These are phyloP conservation scores for Psilanteris sp. DNA, from an alignment of 1,140 invertebrate species.

Conservation along the genomic window DNA sequence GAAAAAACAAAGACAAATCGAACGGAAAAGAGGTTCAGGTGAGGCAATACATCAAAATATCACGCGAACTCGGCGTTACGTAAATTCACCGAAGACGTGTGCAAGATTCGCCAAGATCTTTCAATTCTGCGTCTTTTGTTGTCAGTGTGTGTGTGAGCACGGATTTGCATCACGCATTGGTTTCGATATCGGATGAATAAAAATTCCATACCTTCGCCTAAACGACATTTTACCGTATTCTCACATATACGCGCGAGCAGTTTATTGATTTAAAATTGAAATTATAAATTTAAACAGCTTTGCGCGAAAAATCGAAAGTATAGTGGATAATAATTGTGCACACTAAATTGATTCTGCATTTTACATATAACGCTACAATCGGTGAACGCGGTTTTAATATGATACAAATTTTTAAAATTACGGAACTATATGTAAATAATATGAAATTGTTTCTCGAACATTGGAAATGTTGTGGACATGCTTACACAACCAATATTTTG, in stretches of 20 bases:
- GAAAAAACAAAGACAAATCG: constrained; percentile 21
- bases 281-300: constrained; percentile 23
- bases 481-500: not conserved
- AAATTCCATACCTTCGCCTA: constrained; percentile 22
- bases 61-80: constrained; percentile 3
- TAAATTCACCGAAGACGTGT: constrained; percentile 27
- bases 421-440: no score
- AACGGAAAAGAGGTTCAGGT: constrained; percentile 3
- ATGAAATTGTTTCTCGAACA: no score
- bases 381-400: no score
- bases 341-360: no score
- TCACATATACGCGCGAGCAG: constrained; percentile 7
- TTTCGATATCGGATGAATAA: constrained; percentile 47
- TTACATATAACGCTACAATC: no score
- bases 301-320: no score
- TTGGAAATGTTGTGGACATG: no score
- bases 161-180: constrained; percentile 41
- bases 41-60: constrained; percentile 29
- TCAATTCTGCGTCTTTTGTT: constrained; percentile 47
- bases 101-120: constrained; percentile 36
- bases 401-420: no score
- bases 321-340: no score
- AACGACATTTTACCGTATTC: constrained; percentile 40
- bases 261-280: constrained; percentile 52
- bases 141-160: not conserved